Base-by-base conservation (phyloP, 2,888 invertebrate genomes). In the Hesperia comma region DNA sequence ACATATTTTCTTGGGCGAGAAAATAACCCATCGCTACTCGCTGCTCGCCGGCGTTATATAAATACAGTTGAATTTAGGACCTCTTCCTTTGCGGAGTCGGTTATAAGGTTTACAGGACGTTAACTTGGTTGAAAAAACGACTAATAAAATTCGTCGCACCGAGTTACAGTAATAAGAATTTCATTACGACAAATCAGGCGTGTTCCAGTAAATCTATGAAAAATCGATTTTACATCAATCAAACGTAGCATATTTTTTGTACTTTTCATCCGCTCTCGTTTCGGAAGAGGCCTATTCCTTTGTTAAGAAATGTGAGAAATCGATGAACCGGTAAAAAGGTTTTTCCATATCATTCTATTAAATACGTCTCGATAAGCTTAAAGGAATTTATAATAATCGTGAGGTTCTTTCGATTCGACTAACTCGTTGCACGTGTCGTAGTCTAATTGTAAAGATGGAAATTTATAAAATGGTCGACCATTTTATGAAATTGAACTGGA, bases 151-250 rank as follows among this genome's bases (percentile, higher is more conserved):
- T 37, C 37, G 37, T 37, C 37, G 37, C 37, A 37, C 37, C 37
- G 10, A 10, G 8, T 37, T 37, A 2, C 37, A 37, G 37, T 41
- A 61, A 51, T 37, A 43, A 55, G 14, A 17, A 10, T 46, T 21
- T 55, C 7, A 14, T 17, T 32, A 33, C n/a, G 15, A 14, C 41
- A 53, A 40, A 57, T 41, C 17, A 15, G 19, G 12, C 26, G 37
- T 7, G 55, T 57, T 51, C 7, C 49, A 21, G 57, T 40, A 40
- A 58, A 55, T 54, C 57, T 33, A 54, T 54, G 54, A 32, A 60
- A 60, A 66, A 66, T 66, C 66, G 60, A 66, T 66, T 66, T 19
- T 26, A 60, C 60, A 60, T 60, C 60, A 60, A 60, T 66, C 60
- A 66, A 21, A 32, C 41, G 17, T 43, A 40, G 54, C 43, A 54